phyloP scores from a whole-genome alignment of 2,113 vertebrate genomes.

The Brachirus orientalis region DNA sequence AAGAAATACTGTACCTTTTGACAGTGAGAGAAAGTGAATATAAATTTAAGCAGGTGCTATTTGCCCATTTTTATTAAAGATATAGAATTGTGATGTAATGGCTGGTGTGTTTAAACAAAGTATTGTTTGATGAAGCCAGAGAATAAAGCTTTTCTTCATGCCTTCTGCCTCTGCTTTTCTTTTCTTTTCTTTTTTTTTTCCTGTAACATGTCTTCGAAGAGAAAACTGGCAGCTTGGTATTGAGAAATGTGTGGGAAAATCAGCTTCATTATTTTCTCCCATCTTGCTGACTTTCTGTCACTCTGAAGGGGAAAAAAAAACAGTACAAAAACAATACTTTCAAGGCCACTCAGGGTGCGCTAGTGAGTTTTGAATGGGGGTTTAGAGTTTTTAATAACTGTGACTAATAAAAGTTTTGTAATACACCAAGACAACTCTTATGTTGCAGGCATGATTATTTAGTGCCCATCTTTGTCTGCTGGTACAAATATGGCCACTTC shows the following conservation, averaged over 20 bases:
- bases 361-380: neutral
- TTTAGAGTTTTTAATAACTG: slow-evolving; percentile 13
- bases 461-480: slow-evolving; percentile 33
- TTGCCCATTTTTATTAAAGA: too few relatives aligned
- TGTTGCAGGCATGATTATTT: too few relatives aligned
- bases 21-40: too few relatives aligned
- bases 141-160: neutral
- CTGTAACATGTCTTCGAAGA: too few relatives aligned
- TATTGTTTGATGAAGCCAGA: too few relatives aligned
- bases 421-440: slow-evolving; percentile 28
- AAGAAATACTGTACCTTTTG: too few relatives aligned
- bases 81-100: too few relatives aligned
- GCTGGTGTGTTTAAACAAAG: too few relatives aligned
- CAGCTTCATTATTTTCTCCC: neutral
- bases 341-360: slow-evolving; percentile 7
- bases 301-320: neutral
- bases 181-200: too few relatives aligned
- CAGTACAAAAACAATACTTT: neutral
- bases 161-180: neutral
- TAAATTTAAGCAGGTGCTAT: too few relatives aligned
- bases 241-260: slow-evolving; percentile 5
- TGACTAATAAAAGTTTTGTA: slow-evolving; percentile 18
- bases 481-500: slow-evolving; percentile 40
- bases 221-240: neutral
- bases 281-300: neutral